A percentile compares a stretch with the other conserved stretches of the same genome.
phyloP scores from a whole-genome alignment of 2,888 invertebrate species.

The Pocota personata region DNA sequence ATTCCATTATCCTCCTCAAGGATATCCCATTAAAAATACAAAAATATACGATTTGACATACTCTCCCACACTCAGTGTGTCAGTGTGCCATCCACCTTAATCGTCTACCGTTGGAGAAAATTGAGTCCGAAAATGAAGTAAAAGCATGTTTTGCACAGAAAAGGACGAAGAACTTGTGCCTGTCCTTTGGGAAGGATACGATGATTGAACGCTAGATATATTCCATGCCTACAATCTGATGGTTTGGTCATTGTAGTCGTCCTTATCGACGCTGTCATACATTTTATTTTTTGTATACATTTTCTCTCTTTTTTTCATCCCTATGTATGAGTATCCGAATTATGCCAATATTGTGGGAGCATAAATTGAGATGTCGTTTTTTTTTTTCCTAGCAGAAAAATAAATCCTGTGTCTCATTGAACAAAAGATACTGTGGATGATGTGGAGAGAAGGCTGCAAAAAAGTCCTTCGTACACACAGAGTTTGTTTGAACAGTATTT shows the following conservation, averaged over 20 bases:
- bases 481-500: not conserved
- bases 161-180: not conserved
- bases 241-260: not conserved
- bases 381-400: not conserved
- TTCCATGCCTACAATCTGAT: conserved; percentile 1
- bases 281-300: not conserved
- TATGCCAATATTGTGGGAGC: conserved; percentile 8
- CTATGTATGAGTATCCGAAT: conserved; percentile 5
- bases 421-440: not conserved
- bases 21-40: conserved; percentile 44
- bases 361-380: conserved; percentile 25
- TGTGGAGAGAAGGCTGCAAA: not conserved
- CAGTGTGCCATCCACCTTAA: conserved; percentile 18
- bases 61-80: not conserved
- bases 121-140: conserved; percentile 8
- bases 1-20: conserved; percentile 59
- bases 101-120: conserved; percentile 2
- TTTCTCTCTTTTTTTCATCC: not conserved
- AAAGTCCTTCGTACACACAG: not conserved
- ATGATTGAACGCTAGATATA: not conserved
- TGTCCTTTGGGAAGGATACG: not conserved
- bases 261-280: conserved; percentile 16
- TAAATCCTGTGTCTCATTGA: conserved; percentile 4
- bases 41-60: conserved; percentile 23
- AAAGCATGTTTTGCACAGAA: not conserved